Base-by-base conservation (phyloP, 1,140 invertebrate genomes). In the Phymorhynchus buccinoides region DNA sequence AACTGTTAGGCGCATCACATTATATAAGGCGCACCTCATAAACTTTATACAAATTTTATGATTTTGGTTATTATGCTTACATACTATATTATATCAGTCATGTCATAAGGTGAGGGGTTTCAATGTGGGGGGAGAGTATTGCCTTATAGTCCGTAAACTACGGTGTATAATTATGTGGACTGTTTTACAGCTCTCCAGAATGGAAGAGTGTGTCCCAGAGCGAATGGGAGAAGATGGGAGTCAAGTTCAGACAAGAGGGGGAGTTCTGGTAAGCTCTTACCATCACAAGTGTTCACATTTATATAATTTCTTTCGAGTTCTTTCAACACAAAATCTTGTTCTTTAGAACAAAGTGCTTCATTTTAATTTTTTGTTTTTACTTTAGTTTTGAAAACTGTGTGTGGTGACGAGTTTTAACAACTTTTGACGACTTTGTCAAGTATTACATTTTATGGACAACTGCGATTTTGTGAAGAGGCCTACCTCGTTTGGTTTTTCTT, bases 191-290 rank as follows among this genome's bases (percentile, higher is more conserved):
- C 3, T 86, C 85, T 1, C 27, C 62, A 37, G 80, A 86, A 41
- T 79, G 78, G 80, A 82, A 86, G 32, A 77, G 73, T 68, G 27
- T 79, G 27, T 30, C 96, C 0, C 95, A 97, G n/a, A 95, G 96
- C 0, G 97, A 98, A 88, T 98, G 98, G 91, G 95, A 96, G 89
- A 96, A 97, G 89, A 94, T 99, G 44, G 97, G 98, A 4, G 93
- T 99, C 1, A 97, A 95, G 0, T 99, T 99, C 90, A 97, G 97
- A 88, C 95, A 96, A 27, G 98, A 99, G 90, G 98, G 98, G 32
- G 98, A 99, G 94, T 99, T 99, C 93, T 99, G 98, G 98, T 94
- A 84, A 88, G 77, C n/a, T n/a, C n/a, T n/a, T n/a, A n/a, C n/a
- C n/a, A n/a, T n/a, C n/a, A n/a, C n/a, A n/a, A n/a, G n/a, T n/a